Conservation (phyloP, 2,888 invertebrate species). For the Eupeodes luniger region DNA sequence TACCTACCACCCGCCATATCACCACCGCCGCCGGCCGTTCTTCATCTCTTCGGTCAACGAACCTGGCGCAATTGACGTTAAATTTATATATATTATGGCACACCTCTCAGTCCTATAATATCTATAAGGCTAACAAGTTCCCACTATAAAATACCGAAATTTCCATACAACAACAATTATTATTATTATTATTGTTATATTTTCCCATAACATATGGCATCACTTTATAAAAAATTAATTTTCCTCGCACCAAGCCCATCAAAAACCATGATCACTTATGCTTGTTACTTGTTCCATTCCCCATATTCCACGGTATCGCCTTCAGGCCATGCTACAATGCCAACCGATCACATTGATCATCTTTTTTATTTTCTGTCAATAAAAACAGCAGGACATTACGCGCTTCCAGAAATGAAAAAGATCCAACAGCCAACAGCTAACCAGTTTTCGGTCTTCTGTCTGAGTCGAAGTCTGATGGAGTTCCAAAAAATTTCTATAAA, state of each 20-base stretch:
- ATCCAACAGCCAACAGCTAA: background rate
- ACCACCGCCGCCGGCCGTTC: too few relatives aligned
- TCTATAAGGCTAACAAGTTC: background rate
- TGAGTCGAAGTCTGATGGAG: background rate
- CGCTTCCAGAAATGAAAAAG: conserved; percentile 50
- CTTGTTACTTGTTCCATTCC: background rate
- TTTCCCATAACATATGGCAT: conserved; percentile 43
- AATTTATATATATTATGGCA: background rate
- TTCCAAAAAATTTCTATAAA: conserved; percentile 10
- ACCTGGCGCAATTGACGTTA: background rate
- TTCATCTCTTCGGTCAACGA: background rate
- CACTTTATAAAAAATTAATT: conserved; percentile 51
- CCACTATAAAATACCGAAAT: background rate
- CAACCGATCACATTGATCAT: conserved; percentile 64
- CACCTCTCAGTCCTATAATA: conserved; percentile 6
- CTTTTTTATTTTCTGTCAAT: conserved; percentile 74
- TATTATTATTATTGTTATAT: conserved; percentile 12
- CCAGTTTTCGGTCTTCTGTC: too few relatives aligned
- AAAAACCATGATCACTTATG: background rate
- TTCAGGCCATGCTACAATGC: background rate
- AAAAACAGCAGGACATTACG: conserved; percentile 72
- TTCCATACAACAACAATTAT: conserved; percentile 41
- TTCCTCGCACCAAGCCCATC: conserved; percentile 35
- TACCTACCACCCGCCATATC: background rate
- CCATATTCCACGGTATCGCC: background rate